Evolutionary conservation across 23 tunicate species (phyloP), one percentile per base, ranked within the genome.

Genomic region (Aplidium turbinatum): DNA sequence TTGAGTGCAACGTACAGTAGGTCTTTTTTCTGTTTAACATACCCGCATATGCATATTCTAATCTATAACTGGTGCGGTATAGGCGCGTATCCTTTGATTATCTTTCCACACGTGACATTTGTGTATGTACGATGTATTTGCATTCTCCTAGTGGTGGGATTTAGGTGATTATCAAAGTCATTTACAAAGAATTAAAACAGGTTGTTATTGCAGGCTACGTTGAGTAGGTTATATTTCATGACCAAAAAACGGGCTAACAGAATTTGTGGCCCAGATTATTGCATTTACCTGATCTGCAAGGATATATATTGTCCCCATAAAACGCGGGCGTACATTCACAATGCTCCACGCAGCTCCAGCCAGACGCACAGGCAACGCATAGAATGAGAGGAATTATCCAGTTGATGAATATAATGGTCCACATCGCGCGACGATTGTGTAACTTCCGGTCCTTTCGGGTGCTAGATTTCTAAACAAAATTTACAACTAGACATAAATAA

Each of bases 381-480:
- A 65, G 52, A n/a, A 53, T 7, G 25, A 78, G 29, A 3, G 84
- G 84, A 4, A 78, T 4, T 3, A 51, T 21, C 84, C 84, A 78
- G 6, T 50, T 54, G 35, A 38, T 6, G 24, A 7, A 22, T 6
- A 66, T 38, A 16, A 66, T 66, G 7, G 22, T 52, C 68, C 30
- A 26, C 35, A 30, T 26, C 7, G 16, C 38, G 68, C 6, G 31
- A 30, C 30, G n/a, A 36, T 4, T 40, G 22, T 18, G 7, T 55
- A 20, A 18, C 7, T 55, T 55, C 16, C 50, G 11, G 11, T 16
- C 16, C 13, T 16, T 11, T 42, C 50, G 50, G 50, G 16, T 11
- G 16, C 13, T 42, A 16, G 16, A 9, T 42, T 42, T 42, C 50
- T 42, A 42, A 42, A 42, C 13, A 9, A 42, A 42, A 42, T 9